A percentile compares a stretch with the other conserved stretches of the same genome.
Conservation (phyloP, 1,140 invertebrate genomes). For the Elysia chlorotica region DNA sequence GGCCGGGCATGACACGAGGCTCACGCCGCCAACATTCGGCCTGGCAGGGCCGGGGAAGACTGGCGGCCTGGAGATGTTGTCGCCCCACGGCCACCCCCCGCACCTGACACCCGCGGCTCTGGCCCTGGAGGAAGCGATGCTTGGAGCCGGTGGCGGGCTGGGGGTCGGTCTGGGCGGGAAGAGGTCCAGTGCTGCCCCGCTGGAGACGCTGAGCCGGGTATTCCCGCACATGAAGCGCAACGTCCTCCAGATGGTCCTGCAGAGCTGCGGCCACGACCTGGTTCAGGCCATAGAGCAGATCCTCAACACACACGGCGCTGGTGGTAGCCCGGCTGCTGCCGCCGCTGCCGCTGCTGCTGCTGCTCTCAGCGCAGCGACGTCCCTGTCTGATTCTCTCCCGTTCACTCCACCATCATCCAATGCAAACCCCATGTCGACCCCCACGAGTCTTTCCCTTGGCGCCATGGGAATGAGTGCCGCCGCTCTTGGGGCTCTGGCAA, state of each 20-base stretch:
- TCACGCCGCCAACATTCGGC: background rate
- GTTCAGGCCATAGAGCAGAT: slow-evolving; percentile 85
- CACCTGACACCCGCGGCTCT: background rate
- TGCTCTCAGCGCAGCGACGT: background rate
- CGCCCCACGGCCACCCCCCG: background rate
- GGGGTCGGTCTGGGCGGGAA: slow-evolving; percentile 15
- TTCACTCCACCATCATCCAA: too few species aligned
- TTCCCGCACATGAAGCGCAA: slow-evolving; percentile 83
- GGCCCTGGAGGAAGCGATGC: slow-evolving; percentile 3
- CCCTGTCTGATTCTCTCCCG: too few species aligned
- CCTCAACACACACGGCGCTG: slow-evolving; percentile 36
- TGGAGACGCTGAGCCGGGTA: slow-evolving; percentile 78
- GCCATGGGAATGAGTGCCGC: too few species aligned
- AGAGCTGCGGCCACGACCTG: slow-evolving; percentile 78
- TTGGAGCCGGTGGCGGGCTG: background rate
- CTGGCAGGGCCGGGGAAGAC: too few species aligned
- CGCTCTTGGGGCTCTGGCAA: background rate
- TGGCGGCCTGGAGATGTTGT: too few species aligned
- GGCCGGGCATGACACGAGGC: background rate
- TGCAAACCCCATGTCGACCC: too few species aligned
- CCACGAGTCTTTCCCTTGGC: too few species aligned
- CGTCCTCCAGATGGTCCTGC: slow-evolving; percentile 81
- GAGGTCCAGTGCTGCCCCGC: slow-evolving; percentile 67
- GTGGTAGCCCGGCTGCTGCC: background rate
- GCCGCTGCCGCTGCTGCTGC: background rate